A percentile compares a stretch with the other conserved stretches of the same genome.
These are phyloP conservation scores for Ceratina australensis DNA, from an alignment of 1,140 invertebrate genomes.

Conservation along the genomic window DNA sequence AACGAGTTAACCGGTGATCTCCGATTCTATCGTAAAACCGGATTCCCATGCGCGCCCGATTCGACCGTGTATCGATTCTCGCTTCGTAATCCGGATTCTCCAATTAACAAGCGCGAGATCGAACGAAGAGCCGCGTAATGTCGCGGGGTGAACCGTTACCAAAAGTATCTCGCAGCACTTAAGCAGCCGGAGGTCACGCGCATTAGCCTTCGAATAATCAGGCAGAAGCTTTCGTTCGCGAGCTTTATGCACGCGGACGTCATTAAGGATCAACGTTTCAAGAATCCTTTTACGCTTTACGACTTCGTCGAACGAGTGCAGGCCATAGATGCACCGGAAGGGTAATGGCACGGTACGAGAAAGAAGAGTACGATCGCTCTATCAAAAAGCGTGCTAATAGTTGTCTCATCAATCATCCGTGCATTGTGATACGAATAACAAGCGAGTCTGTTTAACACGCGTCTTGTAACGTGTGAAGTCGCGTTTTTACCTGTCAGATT, in stretches of 20 bases:
- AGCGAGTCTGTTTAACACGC: too few species aligned
- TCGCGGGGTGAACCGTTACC: constrained; percentile 40
- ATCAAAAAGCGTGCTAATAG: too few species aligned
- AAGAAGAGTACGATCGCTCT: too few species aligned
- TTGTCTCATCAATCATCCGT: too few species aligned
- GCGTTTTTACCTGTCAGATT: too few species aligned
- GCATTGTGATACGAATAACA: too few species aligned
- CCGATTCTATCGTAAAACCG: neutral
- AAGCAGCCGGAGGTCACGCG: constrained; percentile 2
- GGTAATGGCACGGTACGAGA: too few species aligned
- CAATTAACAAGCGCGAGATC: constrained; percentile 7
- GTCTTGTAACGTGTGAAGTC: too few species aligned
- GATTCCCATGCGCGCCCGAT: neutral
- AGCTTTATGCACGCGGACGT: constrained; percentile 67
- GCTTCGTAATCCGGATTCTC: constrained; percentile 2
- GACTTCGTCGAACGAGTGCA: constrained; percentile 51
- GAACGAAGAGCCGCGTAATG: neutral
- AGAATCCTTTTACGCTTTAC: constrained; percentile 70
- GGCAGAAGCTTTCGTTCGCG: constrained; percentile 58
- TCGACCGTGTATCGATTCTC: constrained; percentile 2
- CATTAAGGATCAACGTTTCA: constrained; percentile 67
- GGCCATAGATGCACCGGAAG: constrained; percentile 35
- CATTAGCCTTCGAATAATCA: constrained; percentile 59
- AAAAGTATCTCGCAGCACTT: constrained; percentile 44
- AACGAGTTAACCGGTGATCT: neutral